Evolutionary conservation across 2,797 vertebrate genomes (phyloP).

Genomic region (Etheostoma nigrum): DNA sequence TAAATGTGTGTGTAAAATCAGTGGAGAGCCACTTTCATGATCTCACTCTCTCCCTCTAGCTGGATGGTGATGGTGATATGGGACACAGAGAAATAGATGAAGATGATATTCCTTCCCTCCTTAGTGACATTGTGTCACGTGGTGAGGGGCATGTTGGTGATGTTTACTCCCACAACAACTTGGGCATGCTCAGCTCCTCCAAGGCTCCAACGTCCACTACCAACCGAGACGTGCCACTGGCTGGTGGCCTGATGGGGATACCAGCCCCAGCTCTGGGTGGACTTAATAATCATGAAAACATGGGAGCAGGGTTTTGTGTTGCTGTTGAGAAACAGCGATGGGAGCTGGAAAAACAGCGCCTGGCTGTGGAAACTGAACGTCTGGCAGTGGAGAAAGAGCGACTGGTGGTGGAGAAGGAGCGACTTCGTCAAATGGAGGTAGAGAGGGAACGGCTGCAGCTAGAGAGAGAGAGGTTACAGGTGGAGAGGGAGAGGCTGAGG

Average conservation of each 20-base stretch:
- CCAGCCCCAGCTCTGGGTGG: constrained; percentile 23
- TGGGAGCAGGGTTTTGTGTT: constrained; percentile 84
- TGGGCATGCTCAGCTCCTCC: constrained; percentile 88
- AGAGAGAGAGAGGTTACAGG: constrained; percentile 87
- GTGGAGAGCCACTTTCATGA: neutral
- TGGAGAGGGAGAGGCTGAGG: constrained; percentile 87
- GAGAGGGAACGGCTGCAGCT: constrained; percentile 90
- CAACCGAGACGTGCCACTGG: constrained; percentile 85
- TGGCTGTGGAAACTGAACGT: constrained; percentile 91
- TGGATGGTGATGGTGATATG: constrained; percentile 71
- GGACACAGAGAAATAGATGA: constrained; percentile 86
- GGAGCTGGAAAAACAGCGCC: constrained; percentile 91
- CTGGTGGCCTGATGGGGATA: constrained; percentile 79
- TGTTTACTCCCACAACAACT: constrained; percentile 88
- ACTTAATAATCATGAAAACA: constrained; percentile 39
- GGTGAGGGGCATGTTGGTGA: constrained; percentile 88
- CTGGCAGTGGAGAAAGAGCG: constrained; percentile 93
- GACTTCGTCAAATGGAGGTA: constrained; percentile 88
- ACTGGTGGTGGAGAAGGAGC: constrained; percentile 90
- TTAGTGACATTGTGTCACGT: constrained; percentile 87
- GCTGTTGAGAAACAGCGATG: constrained; percentile 92
- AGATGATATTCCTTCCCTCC: constrained; percentile 91
- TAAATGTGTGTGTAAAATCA: neutral
- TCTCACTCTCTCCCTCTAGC: constrained; percentile 51
- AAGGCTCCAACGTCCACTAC: constrained; percentile 81